Percentiles rank a stretch among this genome's conserved stretches.
Evolutionary conservation across 2,888 invertebrate species (phyloP).

Genomic region (Isoperla grammatica): DNA sequence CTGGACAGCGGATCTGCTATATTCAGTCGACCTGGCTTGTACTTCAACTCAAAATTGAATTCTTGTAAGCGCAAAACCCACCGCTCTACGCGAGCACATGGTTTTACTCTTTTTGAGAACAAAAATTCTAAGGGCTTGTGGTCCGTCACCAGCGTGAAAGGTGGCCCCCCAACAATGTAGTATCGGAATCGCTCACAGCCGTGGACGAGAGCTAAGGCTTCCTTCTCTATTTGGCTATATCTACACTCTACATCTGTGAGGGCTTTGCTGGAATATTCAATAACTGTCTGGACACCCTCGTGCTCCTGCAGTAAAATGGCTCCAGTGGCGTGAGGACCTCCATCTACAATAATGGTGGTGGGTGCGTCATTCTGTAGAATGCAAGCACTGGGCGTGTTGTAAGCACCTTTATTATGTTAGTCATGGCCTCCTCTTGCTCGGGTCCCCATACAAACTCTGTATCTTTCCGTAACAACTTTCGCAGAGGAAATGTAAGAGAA

Average conservation of each 20-base stretch:
- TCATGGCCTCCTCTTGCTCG: constrained; percentile 35
- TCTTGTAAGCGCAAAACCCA: constrained; percentile 34
- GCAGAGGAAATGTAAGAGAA: not conserved
- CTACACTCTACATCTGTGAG: constrained; percentile 40
- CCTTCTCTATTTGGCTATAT: constrained; percentile 35
- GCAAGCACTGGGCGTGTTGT: no score
- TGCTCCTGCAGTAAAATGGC: constrained; percentile 36
- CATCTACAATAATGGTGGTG: constrained; percentile 26
- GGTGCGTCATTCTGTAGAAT: no score
- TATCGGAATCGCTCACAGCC: constrained; percentile 41
- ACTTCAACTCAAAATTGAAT: constrained; percentile 30
- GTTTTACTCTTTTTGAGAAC: constrained; percentile 32
- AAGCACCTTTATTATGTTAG: constrained; percentile 30
- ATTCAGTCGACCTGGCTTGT: constrained; percentile 33
- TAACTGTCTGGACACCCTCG: constrained; percentile 35
- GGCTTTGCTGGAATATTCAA: constrained; percentile 41
- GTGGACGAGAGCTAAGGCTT: constrained; percentile 39
- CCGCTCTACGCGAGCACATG: constrained; percentile 31
- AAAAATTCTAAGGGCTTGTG: no score
- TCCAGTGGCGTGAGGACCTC: constrained; percentile 20
- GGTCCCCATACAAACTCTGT: constrained; percentile 35
- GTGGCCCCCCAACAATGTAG: constrained; percentile 42
- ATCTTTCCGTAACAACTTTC: constrained; percentile 8
- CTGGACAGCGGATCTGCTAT: constrained; percentile 37
- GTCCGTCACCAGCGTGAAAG: no score